phyloP scores from a whole-genome alignment of 2,113 vertebrate genomes.

The Pagrus major region DNA sequence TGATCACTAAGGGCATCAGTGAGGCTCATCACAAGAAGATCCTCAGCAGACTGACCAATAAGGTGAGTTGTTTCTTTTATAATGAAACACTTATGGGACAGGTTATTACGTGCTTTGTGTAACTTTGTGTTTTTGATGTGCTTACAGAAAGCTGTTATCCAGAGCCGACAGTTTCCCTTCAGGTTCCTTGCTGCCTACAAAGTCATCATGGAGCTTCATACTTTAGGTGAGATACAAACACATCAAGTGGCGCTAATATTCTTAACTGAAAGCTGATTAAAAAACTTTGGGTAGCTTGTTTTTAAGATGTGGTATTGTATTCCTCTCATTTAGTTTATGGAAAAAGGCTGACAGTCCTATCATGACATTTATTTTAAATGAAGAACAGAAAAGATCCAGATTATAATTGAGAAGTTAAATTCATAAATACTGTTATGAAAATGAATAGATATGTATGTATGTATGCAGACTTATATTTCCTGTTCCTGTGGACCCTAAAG shows the following conservation, averaged over 20 bases:
- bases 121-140: background rate
- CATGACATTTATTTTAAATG: background rate
- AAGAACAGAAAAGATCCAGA: no score
- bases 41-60: conserved; percentile 83
- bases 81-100: background rate
- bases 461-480: background rate
- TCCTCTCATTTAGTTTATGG: background rate
- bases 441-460: background rate
- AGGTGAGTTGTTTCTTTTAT: conserved; percentile 73
- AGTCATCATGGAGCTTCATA: conserved; percentile 81
- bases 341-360: background rate
- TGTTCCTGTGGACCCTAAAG: background rate
- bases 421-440: background rate
- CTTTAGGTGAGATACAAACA: conserved; percentile 64
- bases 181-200: conserved; percentile 91
- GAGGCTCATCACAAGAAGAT: conserved; percentile 85
- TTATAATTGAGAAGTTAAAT: background rate
- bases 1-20: conserved; percentile 88
- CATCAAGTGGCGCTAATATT: background rate
- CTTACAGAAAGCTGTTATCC: conserved; percentile 86
- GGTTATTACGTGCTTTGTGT: background rate
- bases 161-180: conserved; percentile 90
- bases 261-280: background rate
- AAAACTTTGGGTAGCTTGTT: background rate
- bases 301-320: background rate